Percentiles rank a stretch among this genome's conserved stretches.
Conservation (phyloP, 2,113 vertebrate genomes). For the Limanda limanda region DNA sequence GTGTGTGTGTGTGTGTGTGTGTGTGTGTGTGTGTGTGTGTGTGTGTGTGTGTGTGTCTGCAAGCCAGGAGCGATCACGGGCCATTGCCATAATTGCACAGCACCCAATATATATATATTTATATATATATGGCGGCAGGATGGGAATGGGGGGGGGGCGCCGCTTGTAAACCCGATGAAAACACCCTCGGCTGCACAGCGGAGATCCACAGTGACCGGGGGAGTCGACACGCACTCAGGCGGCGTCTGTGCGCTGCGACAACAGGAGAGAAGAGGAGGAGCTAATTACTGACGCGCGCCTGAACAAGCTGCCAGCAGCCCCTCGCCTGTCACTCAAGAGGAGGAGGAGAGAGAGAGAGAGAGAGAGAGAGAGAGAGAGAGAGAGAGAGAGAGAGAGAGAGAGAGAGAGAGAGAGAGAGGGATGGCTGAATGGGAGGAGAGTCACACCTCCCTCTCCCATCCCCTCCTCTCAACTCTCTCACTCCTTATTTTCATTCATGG, state of each 20-base stretch:
- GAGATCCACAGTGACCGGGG: slow-evolving; percentile 51
- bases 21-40: background rate
- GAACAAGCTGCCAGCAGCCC: slow-evolving; percentile 47
- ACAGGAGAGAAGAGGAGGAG: slow-evolving; percentile 43
- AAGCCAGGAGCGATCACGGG: slow-evolving; percentile 60
- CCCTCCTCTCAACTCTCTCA: background rate
- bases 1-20: slow-evolving; percentile 24
- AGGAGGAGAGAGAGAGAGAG: slow-evolving; percentile 22
- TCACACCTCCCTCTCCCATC: slow-evolving; percentile 20
- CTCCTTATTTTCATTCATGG: slow-evolving; percentile 83
- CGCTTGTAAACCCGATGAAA: slow-evolving; percentile 47
- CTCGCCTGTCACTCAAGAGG: slow-evolving; percentile 61
- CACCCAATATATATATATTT: slow-evolving; percentile 21
- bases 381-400: too few relatives aligned
- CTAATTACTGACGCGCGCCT: slow-evolving; percentile 69
- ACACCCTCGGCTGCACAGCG: slow-evolving; percentile 46
- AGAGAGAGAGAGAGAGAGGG: slow-evolving; percentile 24
- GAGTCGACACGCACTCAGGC: background rate
- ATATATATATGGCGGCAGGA: slow-evolving; percentile 12
- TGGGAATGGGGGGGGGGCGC: background rate
- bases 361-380: slow-evolving; percentile 11
- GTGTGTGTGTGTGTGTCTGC: slow-evolving; percentile 9
- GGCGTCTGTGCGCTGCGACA: slow-evolving; percentile 23
- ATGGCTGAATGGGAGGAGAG: slow-evolving; percentile 67
- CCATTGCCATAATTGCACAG: slow-evolving; percentile 55